Conservation (phyloP, 92 coral and sea anemone genomes). For the Chrysogorgia sp. region DNA sequence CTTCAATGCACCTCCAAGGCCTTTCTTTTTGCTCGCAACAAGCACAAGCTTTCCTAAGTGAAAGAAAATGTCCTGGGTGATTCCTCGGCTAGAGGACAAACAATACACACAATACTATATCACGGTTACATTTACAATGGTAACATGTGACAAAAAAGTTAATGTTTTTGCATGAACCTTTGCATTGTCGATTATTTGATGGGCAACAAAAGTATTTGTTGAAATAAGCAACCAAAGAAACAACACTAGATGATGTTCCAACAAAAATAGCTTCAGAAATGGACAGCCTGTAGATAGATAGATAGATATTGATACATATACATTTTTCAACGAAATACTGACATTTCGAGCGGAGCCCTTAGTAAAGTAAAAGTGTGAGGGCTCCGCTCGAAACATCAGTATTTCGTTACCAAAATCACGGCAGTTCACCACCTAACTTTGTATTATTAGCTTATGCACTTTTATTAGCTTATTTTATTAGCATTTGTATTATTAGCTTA, state of each 20-base stretch:
- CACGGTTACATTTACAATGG: background rate
- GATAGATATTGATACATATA: no score
- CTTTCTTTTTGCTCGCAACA: constrained; percentile 13
- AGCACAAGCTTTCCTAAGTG: no score
- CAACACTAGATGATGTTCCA: constrained; percentile 38
- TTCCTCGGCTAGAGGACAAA: background rate
- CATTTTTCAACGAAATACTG: no score
- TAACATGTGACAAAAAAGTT: no score
- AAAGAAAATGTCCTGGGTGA: background rate
- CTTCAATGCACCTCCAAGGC: constrained; percentile 29
- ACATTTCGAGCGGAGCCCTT: no score
- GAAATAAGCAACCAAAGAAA: constrained; percentile 35
- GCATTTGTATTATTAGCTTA: no score
- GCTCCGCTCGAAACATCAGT: no score
- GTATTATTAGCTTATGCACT: no score
- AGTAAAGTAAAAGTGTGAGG: no score
- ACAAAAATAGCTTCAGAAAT: constrained; percentile 45
- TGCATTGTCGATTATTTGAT: constrained; percentile 28
- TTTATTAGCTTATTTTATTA: no score
- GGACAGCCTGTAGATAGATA: constrained; percentile 1
- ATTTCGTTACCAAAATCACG: no score
- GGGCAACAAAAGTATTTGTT: constrained; percentile 37
- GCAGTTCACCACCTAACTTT: no score
- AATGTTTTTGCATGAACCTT: constrained; percentile 38
- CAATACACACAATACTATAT: background rate